phyloP scores from a whole-genome alignment of 1,140 invertebrate species.

The Diploscapter pachys region DNA sequence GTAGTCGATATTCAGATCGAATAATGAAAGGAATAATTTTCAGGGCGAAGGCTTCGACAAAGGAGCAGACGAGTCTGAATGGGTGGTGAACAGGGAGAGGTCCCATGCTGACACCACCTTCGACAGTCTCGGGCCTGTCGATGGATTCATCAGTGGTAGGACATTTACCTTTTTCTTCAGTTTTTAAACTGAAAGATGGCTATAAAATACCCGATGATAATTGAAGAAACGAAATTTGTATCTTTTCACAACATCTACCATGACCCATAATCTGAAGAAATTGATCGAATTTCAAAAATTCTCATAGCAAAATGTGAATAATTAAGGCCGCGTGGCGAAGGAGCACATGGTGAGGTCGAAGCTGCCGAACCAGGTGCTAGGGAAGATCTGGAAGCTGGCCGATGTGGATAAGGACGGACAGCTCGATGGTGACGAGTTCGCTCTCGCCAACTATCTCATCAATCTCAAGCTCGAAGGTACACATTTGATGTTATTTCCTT shows the following conservation, averaged over 20 bases:
- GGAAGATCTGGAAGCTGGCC: constrained; percentile 74
- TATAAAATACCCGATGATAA: too few species aligned
- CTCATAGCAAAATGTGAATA: constrained; percentile 7
- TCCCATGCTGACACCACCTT: constrained; percentile 84
- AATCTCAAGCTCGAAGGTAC: constrained; percentile 65
- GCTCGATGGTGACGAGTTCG: constrained; percentile 93
- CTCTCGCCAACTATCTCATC: constrained; percentile 95
- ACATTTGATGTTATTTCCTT: too few species aligned
- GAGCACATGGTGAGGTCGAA: constrained; percentile 96
- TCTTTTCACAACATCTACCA: too few species aligned
- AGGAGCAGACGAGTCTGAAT: constrained; percentile 87
- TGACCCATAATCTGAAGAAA: too few species aligned
- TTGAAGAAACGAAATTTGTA: too few species aligned
- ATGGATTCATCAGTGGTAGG: constrained; percentile 88
- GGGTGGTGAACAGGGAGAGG: constrained; percentile 89
- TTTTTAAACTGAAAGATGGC: not conserved
- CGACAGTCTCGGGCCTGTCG: constrained; percentile 75
- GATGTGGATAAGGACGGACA: constrained; percentile 95
- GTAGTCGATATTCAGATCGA: too few species aligned
- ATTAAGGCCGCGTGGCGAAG: constrained; percentile 74
- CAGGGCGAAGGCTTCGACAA: constrained; percentile 90
- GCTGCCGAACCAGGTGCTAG: constrained; percentile 90
- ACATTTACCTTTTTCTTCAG: constrained; percentile 66
- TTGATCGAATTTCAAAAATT: not conserved
- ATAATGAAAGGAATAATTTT: not conserved